Evolutionary conservation across 92 coral and sea anemone species (phyloP), one percentile per base, ranked within the genome.

Genomic region (Parazoanthus atlanticus): DNA sequence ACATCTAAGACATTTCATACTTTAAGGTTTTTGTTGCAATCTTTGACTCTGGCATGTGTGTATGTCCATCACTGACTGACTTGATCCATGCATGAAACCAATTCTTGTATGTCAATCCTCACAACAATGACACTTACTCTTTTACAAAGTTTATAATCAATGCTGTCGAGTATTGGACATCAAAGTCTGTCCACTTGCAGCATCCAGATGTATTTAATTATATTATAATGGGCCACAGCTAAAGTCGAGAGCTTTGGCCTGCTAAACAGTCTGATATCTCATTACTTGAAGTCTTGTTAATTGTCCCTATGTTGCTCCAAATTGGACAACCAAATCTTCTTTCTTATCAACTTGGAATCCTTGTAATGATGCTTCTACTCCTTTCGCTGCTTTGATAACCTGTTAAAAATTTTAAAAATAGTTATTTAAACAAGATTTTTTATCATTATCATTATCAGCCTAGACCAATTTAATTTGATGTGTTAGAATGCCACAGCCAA

Each of bases 271-370:
- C 3, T 11, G 49, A 16, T 43, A 26, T 13, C 29, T 40, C 40
- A 69, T 84, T 69, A 66, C 65, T 69, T 84, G 43, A 28, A 5
- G 34, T 43, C 40, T 28, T 52, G 8, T 31, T 13, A 70, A 52
- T n/a, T 25, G 52, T 12, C 19, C 2, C 29, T 34, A 46, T 54
- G 98, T 89, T 47, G 99, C 96, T 78, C 98, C 99, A 93, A 97
- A 97, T 81, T 96, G 91, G 73, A 97, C 99, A 23, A 97, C 99
- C 5, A 97, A 91, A 5, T 94, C 94, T 54, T 97, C 99, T 79
- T 89, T 96, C 81, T 93, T 95, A 46, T 94, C 93, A 26, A 97
- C 90, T 81, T 97, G 96, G 74, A 97, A 97, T 32, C 94, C 95
- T 47, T 95, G 91, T 67, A 97, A 90, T 31, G 99, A 92, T 36